Percentiles rank a stretch among this genome's conserved stretches.
phyloP scores from a whole-genome alignment of 1,140 invertebrate genomes.

The Ooceraea biroi region DNA sequence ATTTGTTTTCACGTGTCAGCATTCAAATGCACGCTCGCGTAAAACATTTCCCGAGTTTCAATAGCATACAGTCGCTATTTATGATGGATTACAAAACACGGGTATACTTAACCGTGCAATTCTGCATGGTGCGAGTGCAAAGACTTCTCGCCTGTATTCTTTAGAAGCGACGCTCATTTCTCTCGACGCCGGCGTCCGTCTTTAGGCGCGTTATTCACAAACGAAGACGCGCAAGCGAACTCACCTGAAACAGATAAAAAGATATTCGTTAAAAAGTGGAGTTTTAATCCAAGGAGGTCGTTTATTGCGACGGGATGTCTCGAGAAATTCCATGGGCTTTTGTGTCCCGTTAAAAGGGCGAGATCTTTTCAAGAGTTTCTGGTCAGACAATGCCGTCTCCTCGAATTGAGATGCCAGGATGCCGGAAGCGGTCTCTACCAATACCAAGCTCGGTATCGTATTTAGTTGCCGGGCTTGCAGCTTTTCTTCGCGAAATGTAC shows the following conservation, averaged over 20 bases:
- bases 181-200: not conserved
- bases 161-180: constrained; percentile 41
- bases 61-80: constrained; percentile 29
- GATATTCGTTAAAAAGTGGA: constrained; percentile 59
- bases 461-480: not conserved
- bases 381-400: constrained; percentile 52
- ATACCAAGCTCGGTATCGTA: not conserved
- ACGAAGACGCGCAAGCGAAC: constrained; percentile 27
- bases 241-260: constrained; percentile 75
- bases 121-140: constrained; percentile 7
- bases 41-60: constrained; percentile 34
- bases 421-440: constrained; percentile 36
- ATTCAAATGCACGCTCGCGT: constrained; percentile 42
- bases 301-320: constrained; percentile 62
- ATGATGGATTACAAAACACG: constrained; percentile 46
- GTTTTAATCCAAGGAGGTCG: constrained; percentile 70
- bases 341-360: constrained; percentile 60
- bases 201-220: constrained; percentile 42
- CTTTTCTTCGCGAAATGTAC: not conserved
- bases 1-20: constrained; percentile 34
- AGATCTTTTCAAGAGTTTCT: constrained; percentile 55
- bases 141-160: constrained; percentile 11
- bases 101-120: constrained; percentile 49
- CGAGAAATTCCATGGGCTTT: constrained; percentile 65
- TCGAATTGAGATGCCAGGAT: constrained; percentile 52